Evolutionary conservation across 2,888 invertebrate species (phyloP).

Genomic region (Sepioteuthis lessoniana): DNA sequence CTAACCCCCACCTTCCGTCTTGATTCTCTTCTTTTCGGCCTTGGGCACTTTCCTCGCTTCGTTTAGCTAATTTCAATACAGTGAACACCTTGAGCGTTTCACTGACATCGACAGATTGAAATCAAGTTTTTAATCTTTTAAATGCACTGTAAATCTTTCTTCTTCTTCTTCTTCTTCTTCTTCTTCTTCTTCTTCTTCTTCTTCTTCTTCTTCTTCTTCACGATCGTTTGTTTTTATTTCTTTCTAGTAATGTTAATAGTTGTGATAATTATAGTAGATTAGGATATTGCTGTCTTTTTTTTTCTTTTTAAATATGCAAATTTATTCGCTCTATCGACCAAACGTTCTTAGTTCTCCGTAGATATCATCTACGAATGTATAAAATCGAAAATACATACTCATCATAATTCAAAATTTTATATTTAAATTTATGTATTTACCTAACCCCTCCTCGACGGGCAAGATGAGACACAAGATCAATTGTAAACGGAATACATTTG

Average conservation of each 20-base stretch:
- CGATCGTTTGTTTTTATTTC: not conserved
- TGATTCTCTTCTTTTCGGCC: not conserved
- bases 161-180: not conserved
- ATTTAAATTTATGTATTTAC: no score
- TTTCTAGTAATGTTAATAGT: not conserved
- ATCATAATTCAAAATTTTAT: no score
- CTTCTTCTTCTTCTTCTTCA: not conserved
- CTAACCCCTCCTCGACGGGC: no score
- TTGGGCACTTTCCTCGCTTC: not conserved
- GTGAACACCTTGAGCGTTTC: not conserved
- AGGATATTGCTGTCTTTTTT: not conserved
- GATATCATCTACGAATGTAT: no score
- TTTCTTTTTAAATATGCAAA: not conserved
- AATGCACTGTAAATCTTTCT: not conserved
- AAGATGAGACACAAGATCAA: no score
- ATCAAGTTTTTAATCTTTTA: not conserved
- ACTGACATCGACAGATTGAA: not conserved
- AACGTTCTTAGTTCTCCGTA: not conserved
- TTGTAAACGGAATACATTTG: no score
- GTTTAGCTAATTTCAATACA: not conserved
- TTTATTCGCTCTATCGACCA: not conserved
- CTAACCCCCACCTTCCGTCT: no score
- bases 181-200: not conserved
- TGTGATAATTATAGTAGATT: no score
- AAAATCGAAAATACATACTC: no score